Evolutionary conservation across 2,888 invertebrate genomes (phyloP).

Genomic region (Oeneis ivallda): DNA sequence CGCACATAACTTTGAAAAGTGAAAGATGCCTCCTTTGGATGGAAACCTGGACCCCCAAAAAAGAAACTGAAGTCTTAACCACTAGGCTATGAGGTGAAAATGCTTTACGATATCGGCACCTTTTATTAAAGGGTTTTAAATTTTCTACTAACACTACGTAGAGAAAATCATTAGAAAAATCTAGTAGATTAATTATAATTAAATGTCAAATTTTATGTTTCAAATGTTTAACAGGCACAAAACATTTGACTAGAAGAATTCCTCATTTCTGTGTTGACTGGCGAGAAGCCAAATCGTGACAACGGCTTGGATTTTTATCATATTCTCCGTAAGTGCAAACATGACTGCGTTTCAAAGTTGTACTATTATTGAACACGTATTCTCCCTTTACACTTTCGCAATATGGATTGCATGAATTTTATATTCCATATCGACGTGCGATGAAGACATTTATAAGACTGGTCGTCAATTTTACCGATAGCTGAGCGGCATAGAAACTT

Average conservation of each 20-base stretch:
- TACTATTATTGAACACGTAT: conserved; percentile 22
- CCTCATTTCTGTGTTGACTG: conserved; percentile 22
- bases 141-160: not conserved
- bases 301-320: conserved; percentile 30
- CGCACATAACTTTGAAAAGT: no score
- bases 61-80: no score
- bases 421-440: not conserved
- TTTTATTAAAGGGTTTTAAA: no score
- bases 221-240: not conserved
- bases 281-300: conserved; percentile 33
- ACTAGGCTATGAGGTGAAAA: no score
- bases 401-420: conserved; percentile 7
- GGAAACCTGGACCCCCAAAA: no score
- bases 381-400: conserved; percentile 8
- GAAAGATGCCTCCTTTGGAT: no score
- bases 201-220: not conserved
- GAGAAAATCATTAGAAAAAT: not conserved
- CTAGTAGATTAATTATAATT: not conserved
- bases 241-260: conserved; percentile 17
- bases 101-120: no score
- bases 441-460: not conserved
- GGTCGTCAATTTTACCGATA: not conserved
- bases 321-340: conserved; percentile 33
- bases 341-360: conserved; percentile 31
- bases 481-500: not conserved